These are phyloP conservation scores for Sylvilagus floridanus DNA, from an alignment of 2,797 vertebrate species.

Conservation along the genomic window DNA sequence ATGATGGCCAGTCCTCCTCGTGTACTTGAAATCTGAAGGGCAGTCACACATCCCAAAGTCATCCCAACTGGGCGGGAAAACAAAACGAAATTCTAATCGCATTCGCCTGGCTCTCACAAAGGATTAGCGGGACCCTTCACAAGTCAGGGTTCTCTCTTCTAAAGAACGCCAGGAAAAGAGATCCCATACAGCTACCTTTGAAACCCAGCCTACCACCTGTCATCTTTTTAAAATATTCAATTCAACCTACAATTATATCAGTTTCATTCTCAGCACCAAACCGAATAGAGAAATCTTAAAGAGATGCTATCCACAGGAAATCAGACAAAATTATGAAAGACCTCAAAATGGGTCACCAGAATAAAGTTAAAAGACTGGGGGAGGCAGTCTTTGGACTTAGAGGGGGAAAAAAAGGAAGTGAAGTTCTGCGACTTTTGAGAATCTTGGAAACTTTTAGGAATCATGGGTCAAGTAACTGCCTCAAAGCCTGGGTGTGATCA, in stretches of 20 bases:
- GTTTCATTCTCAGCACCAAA: slow-evolving; percentile 45
- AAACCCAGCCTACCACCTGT: not conserved
- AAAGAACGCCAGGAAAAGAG: slow-evolving; percentile 61
- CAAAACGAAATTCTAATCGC: slow-evolving; percentile 52
- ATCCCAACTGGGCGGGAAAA: slow-evolving; percentile 15
- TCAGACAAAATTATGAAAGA: slow-evolving; percentile 1
- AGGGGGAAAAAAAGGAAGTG: not conserved
- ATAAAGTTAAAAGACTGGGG: slow-evolving; percentile 40
- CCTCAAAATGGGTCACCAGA: slow-evolving; percentile 26
- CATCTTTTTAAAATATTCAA: slow-evolving; percentile 44
- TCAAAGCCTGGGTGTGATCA: not conserved
- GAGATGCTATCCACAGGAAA: slow-evolving; percentile 49
- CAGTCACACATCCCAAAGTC: not conserved
- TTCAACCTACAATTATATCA: slow-evolving; percentile 3
- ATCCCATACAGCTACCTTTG: slow-evolving; percentile 57
- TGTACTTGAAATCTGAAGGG: slow-evolving; percentile 13
- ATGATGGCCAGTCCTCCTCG: not conserved
- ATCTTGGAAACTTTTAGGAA: slow-evolving; percentile 7
- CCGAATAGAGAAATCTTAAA: slow-evolving; percentile 60
- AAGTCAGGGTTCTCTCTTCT: slow-evolving; percentile 53
- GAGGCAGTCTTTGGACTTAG: slow-evolving; percentile 21
- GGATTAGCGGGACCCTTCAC: slow-evolving; percentile 38
- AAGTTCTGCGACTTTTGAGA: slow-evolving; percentile 17
- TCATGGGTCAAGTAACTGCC: not conserved
- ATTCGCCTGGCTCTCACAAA: slow-evolving; percentile 60